A percentile compares a stretch with the other conserved stretches of the same genome.
Conservation (phyloP, 1,140 invertebrate species). For the Pseudomyrmex sp. region DNA sequence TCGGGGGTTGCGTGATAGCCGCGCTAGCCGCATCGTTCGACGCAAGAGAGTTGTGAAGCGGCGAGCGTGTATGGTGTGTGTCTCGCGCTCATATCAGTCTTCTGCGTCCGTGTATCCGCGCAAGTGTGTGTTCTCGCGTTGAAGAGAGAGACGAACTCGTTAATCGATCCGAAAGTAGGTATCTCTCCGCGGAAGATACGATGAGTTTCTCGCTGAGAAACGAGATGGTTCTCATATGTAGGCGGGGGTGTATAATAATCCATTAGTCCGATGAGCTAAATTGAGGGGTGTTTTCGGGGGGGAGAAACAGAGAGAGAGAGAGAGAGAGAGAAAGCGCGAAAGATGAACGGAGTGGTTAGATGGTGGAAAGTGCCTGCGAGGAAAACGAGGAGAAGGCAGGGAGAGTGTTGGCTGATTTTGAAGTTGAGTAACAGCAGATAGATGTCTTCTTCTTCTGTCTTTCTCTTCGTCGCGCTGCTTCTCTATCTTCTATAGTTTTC, state of each 20-base stretch:
- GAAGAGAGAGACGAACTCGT: slow-evolving; percentile 38
- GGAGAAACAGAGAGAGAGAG: background rate
- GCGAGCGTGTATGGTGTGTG: background rate
- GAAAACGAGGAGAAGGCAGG: slow-evolving; percentile 41
- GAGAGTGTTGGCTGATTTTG: slow-evolving; percentile 65
- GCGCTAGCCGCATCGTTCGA: slow-evolving; percentile 41
- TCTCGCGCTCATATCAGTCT: background rate
- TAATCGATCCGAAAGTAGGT: slow-evolving; percentile 74
- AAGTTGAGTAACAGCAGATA: slow-evolving; percentile 71
- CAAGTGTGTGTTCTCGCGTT: too few species aligned
- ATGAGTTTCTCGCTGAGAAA: slow-evolving; percentile 44
- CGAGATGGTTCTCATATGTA: slow-evolving; percentile 67
- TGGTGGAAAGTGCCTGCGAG: slow-evolving; percentile 54
- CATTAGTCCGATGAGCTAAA: slow-evolving; percentile 76
- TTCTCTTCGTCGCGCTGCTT: slow-evolving; percentile 3
- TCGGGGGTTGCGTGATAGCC: slow-evolving; percentile 34
- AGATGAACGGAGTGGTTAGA: slow-evolving; percentile 27
- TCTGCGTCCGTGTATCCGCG: background rate
- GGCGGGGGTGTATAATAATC: slow-evolving; percentile 76
- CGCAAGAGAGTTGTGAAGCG: slow-evolving; percentile 37
- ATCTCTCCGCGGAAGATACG: slow-evolving; percentile 69
- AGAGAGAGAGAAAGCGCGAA: slow-evolving; percentile 5
- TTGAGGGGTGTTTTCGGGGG: slow-evolving; percentile 68
- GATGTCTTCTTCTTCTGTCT: slow-evolving; percentile 12
- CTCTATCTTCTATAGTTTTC: background rate